Evolutionary conservation across 1,140 invertebrate species (phyloP), one percentile per base, ranked within the genome.

Genomic region (Bombus confusus): DNA sequence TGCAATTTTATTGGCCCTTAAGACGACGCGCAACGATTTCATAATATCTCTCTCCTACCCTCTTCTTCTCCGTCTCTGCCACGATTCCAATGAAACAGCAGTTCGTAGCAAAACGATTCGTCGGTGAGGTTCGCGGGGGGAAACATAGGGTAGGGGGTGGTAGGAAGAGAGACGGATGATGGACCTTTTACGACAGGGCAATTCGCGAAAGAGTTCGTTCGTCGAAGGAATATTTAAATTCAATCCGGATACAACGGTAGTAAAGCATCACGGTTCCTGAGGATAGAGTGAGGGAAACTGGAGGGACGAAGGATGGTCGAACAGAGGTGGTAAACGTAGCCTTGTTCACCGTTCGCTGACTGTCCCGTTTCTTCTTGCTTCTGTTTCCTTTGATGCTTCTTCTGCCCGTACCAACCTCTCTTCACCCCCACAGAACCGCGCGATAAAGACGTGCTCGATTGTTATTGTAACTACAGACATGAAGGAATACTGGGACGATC

Each of bases 191-290:
- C 90, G 90, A 88, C 12, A 37, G 68, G 59, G 86, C 86, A 87
- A 91, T 88, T 90, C 85, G 90, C 68, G 85, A 86, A 90, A 89
- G 87, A 89, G 86, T 91, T 92, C 76, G 90, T 88, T 86, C 83
- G 85, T n/a, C 80, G 72, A 80, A 86, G 87, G 90, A 91, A 89
- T 91, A 91, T 91, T 91, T 92, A 91, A 91, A 92, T 92, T 91
- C 89, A 92, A 93, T 93, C 87, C 86, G 88, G 86, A 86, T 78
- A 76, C 85, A 62, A 68, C 73, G 25, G 80, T 68, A 78, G 78
- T 90, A 91, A 91, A 91, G 78, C 82, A 82, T 75, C 68, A 75
- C 34, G 31, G 41, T 76, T 78, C 57, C 72, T 31, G 18, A n/a
- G 72, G 72, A 66, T 39, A 25, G 39, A 25, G 8, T 9, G n/a